Evolutionary conservation across 1,140 invertebrate genomes (phyloP).

Genomic region (Drosophila triauraria): DNA sequence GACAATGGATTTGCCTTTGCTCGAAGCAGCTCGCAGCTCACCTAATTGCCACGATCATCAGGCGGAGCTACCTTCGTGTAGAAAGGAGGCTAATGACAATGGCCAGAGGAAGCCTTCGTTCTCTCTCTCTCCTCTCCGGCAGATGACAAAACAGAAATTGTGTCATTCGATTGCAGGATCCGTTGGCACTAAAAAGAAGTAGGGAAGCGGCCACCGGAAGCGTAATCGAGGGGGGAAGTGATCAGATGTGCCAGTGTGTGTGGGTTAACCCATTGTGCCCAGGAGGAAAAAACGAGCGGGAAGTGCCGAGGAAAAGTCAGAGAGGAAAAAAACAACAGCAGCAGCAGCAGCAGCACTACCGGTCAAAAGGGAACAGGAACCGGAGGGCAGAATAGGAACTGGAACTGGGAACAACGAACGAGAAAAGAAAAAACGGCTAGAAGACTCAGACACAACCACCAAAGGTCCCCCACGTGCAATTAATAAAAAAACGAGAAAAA

Average conservation of each 20-base stretch:
- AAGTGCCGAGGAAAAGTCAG: constrained; percentile 71
- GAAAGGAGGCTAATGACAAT: constrained; percentile 76
- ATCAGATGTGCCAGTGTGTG: constrained; percentile 42
- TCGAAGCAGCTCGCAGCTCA: constrained; percentile 4
- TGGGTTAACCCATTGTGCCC: constrained; percentile 70
- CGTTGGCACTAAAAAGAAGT: constrained; percentile 27
- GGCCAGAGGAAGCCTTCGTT: constrained; percentile 30
- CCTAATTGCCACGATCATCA: constrained; percentile 79
- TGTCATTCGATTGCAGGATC: constrained; percentile 78
- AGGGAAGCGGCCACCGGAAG: constrained; percentile 67
- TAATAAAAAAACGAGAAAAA: constrained; percentile 52
- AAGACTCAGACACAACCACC: constrained; percentile 48
- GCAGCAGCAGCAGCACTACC: constrained; percentile 19
- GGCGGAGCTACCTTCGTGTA: constrained; percentile 18
- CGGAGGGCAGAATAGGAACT: constrained; percentile 33
- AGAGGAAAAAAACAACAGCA: background rate
- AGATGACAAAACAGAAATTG: constrained; percentile 83
- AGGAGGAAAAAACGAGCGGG: constrained; percentile 64
- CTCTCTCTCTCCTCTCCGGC: constrained; percentile 18
- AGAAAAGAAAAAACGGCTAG: constrained; percentile 42
- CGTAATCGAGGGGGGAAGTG: constrained; percentile 78
- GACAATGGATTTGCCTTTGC: constrained; percentile 60
- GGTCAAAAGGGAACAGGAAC: constrained; percentile 24
- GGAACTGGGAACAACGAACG: constrained; percentile 30
- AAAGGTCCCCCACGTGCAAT: constrained; percentile 57